Percentiles rank a stretch among this genome's conserved stretches.
Conservation (phyloP, 2,888 invertebrate genomes). For the Temnothorax rugatulus region DNA sequence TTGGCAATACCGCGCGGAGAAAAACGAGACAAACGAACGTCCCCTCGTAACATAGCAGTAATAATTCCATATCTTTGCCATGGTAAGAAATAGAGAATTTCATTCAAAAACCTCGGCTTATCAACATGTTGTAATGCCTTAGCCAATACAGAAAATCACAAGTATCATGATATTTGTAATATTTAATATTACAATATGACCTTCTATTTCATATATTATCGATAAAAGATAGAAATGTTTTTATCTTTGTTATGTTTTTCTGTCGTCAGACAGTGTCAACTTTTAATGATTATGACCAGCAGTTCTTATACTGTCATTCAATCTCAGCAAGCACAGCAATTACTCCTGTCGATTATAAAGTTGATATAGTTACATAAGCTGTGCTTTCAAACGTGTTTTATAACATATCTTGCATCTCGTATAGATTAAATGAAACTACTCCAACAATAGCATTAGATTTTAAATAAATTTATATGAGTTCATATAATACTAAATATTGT, state of each 20-base stretch:
- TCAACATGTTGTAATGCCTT: background rate
- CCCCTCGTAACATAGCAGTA: conserved; percentile 51
- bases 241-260: background rate
- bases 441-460: background rate
- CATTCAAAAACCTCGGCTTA: background rate
- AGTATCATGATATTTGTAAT: background rate
- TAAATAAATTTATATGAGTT: background rate
- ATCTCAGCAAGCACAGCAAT: background rate
- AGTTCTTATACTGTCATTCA: background rate
- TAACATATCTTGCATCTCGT: background rate
- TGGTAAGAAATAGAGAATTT: conserved; percentile 40
- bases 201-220: background rate
- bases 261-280: background rate
- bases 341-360: background rate
- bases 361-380: background rate
- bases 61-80: conserved; percentile 60
- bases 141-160: background rate
- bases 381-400: background rate
- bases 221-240: background rate
- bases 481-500: background rate
- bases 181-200: background rate
- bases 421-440: background rate
- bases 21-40: conserved; percentile 69
- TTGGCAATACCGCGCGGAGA: conserved; percentile 71
- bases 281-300: background rate